Evolutionary conservation across 2,888 invertebrate species (phyloP).

Genomic region (Himalopsyche japonica): DNA sequence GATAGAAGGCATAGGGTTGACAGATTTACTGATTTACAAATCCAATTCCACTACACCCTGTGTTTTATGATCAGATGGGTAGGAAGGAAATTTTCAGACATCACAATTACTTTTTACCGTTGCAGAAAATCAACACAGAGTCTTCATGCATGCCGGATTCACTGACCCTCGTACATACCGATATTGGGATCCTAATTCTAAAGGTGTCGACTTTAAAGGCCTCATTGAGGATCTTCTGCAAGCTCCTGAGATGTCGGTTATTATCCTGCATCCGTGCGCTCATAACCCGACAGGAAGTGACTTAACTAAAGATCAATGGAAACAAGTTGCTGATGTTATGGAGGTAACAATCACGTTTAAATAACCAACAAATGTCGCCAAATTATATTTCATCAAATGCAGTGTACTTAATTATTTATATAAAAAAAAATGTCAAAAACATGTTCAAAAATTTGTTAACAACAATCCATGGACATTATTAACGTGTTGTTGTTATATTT

Average conservation of each 20-base stretch:
- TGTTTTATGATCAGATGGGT: too few relatives aligned
- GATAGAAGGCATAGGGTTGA: too few relatives aligned
- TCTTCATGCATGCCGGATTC: constrained; percentile 87
- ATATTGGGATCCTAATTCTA: constrained; percentile 82
- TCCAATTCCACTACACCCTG: too few relatives aligned
- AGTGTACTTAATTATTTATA: too few relatives aligned
- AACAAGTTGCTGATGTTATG: constrained; percentile 82
- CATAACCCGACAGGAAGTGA: constrained; percentile 99
- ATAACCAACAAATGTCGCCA: too few relatives aligned
- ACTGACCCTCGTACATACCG: constrained; percentile 76
- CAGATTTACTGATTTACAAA: too few relatives aligned
- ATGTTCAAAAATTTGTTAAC: too few relatives aligned
- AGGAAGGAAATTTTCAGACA: too few relatives aligned
- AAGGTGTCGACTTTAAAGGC: constrained; percentile 76
- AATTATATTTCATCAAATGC: too few relatives aligned
- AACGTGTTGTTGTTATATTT: not conserved
- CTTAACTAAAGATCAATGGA: constrained; percentile 93
- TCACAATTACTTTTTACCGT: not conserved
- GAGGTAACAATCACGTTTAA: constrained; percentile 53
- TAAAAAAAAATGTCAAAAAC: too few relatives aligned
- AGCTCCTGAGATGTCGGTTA: constrained; percentile 82
- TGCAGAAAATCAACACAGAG: constrained; percentile 89
- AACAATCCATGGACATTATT: too few relatives aligned
- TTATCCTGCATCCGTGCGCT: constrained; percentile 94
- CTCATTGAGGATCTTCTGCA: constrained; percentile 74